These are phyloP conservation scores for Esperia sulphurella DNA, from an alignment of 2,888 invertebrate genomes.

Conservation along the genomic window DNA sequence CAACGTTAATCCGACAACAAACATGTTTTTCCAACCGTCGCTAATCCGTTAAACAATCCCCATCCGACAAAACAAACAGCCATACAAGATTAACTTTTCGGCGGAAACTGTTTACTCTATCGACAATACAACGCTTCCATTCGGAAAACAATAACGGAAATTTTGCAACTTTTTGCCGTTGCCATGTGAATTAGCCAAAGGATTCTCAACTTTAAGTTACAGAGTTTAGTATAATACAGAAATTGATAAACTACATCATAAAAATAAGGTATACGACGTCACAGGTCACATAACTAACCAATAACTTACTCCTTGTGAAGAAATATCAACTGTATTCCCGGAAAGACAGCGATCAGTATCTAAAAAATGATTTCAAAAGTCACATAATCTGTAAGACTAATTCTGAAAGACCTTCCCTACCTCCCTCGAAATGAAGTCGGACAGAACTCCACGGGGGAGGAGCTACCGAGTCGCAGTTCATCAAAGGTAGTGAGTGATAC, in stretches of 20 bases:
- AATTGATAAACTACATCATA: background rate
- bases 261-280: slow-evolving; percentile 1
- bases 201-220: background rate
- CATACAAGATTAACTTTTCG: slow-evolving; percentile 21
- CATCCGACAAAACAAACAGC: slow-evolving; percentile 15
- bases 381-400: background rate
- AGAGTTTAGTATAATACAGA: background rate
- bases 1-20: slow-evolving; percentile 10
- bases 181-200: background rate
- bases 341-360: background rate
- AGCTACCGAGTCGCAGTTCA: background rate
- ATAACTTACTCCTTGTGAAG: background rate
- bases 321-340: background rate
- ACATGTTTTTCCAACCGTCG: slow-evolving; percentile 15
- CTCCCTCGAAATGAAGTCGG: background rate
- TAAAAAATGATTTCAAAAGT: background rate
- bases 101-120: slow-evolving; percentile 15
- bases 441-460: background rate
- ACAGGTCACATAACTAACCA: background rate
- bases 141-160: slow-evolving; percentile 13
- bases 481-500: background rate
- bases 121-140: slow-evolving; percentile 18
- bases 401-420: background rate
- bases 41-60: slow-evolving; percentile 21
- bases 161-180: background rate